phyloP scores from a whole-genome alignment of 2,888 invertebrate species.

The Gerris lacustris region DNA sequence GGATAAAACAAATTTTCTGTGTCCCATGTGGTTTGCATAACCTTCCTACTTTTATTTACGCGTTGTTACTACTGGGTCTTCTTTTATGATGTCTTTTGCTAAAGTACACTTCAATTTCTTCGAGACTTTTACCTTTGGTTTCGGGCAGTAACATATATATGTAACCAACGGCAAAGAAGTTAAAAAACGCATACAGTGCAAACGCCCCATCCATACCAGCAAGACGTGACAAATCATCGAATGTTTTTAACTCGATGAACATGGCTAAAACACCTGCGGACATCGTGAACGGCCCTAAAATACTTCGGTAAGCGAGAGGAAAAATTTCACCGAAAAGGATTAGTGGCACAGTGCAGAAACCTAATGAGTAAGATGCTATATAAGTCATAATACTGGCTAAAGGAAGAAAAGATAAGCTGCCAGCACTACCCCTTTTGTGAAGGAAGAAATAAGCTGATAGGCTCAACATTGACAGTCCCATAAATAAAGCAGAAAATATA shows the following conservation, averaged over 20 bases:
- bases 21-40: too few relatives aligned
- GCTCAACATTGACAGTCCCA: conserved; percentile 43
- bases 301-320: conserved; percentile 45
- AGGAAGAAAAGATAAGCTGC: conserved; percentile 39
- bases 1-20: too few relatives aligned
- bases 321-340: conserved; percentile 50
- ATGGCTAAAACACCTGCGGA: conserved; percentile 44
- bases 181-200: conserved; percentile 45
- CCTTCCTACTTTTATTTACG: too few relatives aligned
- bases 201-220: conserved; percentile 45
- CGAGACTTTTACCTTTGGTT: conserved; percentile 56
- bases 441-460: conserved; percentile 46
- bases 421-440: conserved; percentile 32
- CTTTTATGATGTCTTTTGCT: neutral
- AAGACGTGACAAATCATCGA: conserved; percentile 36
- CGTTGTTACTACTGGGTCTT: too few relatives aligned
- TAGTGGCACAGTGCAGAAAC: conserved; percentile 52
- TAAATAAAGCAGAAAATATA: conserved; percentile 45
- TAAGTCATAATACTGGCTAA: conserved; percentile 45
- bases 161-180: conserved; percentile 43
- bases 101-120: conserved; percentile 44
- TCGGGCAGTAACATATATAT: conserved; percentile 48
- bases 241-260: conserved; percentile 47
- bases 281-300: conserved; percentile 45
- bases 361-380: conserved; percentile 49